Conservation (phyloP, 2,888 invertebrate genomes). For the Capitulum mitella region DNA sequence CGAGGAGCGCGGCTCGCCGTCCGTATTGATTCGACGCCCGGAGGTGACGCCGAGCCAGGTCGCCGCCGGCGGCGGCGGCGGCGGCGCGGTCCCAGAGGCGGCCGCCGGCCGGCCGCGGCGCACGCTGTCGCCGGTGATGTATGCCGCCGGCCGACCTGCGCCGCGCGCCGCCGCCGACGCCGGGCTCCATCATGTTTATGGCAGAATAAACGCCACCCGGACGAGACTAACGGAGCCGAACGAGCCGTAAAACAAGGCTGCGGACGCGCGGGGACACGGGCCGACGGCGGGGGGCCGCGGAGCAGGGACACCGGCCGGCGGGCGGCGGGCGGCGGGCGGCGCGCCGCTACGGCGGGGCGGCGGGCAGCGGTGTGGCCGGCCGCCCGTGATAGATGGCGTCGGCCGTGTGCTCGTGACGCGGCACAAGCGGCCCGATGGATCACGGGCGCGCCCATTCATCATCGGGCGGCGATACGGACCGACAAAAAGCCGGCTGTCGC, state of each 20-base stretch:
- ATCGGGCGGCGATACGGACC: neutral
- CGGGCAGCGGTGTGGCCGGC: neutral
- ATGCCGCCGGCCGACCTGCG: too few species aligned
- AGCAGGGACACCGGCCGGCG: neutral
- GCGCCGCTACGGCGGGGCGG: neutral
- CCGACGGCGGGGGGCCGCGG: neutral
- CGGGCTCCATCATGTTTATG: neutral
- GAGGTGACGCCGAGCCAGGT: constrained; percentile 21
- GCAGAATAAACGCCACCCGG: neutral
- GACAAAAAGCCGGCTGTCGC: neutral
- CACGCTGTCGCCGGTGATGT: too few species aligned
- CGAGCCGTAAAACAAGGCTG: constrained; percentile 2
- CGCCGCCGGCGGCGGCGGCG: neutral
- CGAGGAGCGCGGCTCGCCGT: too few species aligned
- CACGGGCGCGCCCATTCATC: neutral
- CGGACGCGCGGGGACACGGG: neutral
- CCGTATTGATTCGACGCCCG: constrained; percentile 13
- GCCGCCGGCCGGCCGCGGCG: neutral
- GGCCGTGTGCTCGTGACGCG: neutral
- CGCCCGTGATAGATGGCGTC: neutral
- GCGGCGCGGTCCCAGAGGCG: neutral
- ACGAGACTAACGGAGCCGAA: neutral
- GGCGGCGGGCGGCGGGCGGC: neutral
- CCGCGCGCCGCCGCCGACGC: neutral
- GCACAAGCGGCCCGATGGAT: constrained; percentile 17